phyloP scores from a whole-genome alignment of 2,797 vertebrate genomes.

The Cirrhinus mrigala region DNA sequence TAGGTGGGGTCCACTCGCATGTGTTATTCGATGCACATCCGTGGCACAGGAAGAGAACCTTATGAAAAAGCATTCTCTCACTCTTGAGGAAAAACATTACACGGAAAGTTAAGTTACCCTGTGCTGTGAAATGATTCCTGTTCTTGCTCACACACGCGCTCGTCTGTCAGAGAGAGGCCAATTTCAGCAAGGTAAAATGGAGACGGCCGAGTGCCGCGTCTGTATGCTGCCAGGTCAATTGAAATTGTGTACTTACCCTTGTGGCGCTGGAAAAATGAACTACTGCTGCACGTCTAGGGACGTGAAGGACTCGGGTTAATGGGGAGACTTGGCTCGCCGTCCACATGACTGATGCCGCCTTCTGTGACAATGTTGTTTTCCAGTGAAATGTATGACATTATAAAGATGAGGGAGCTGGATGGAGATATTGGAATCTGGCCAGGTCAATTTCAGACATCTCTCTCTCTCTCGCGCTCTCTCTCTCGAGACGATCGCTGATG shows the following conservation, averaged over 20 bases:
- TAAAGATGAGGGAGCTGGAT: slow-evolving; percentile 43
- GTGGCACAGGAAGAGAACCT: not conserved
- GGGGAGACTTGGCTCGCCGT: slow-evolving; percentile 19
- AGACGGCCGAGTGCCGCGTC: slow-evolving; percentile 9
- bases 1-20: not conserved
- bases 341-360: slow-evolving; percentile 23
- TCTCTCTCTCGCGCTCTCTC: slow-evolving; percentile 4
- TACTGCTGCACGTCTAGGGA: slow-evolving; percentile 34
- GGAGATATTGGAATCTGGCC: slow-evolving; percentile 25
- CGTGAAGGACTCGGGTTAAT: slow-evolving; percentile 53
- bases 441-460: slow-evolving; percentile 36
- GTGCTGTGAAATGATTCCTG: slow-evolving; percentile 66
- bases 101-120: slow-evolving; percentile 43
- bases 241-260: slow-evolving; percentile 71
- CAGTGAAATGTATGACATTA: slow-evolving; percentile 56
- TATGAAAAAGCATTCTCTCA: slow-evolving; percentile 7
- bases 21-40: not conserved
- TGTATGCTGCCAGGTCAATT: slow-evolving; percentile 67
- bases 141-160: slow-evolving; percentile 65
- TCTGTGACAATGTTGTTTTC: slow-evolving; percentile 41
- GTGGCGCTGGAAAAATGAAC: slow-evolving; percentile 53
- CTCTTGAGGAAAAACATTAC: slow-evolving; percentile 36
- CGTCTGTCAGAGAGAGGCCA: slow-evolving; percentile 59
- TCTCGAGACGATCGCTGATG: slow-evolving; percentile 8
- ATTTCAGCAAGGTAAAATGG: slow-evolving; percentile 6